phyloP scores from a whole-genome alignment of 2,797 vertebrate genomes.

The Micropoecilia bifurca region DNA sequence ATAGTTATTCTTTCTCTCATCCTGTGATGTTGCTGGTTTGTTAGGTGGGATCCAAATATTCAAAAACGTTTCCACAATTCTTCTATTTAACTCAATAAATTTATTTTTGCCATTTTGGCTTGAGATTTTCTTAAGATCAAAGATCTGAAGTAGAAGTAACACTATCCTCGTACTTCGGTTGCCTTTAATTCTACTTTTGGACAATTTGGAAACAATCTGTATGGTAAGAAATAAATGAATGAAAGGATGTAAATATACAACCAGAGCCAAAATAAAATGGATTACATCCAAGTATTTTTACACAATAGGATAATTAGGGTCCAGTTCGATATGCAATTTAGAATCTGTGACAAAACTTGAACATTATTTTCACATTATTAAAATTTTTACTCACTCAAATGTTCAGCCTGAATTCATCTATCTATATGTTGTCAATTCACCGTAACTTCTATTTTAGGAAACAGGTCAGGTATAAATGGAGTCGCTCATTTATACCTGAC shows the following conservation, averaged over 20 bases:
- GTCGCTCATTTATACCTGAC: not conserved
- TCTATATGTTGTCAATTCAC: not conserved
- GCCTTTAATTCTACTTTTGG: not conserved
- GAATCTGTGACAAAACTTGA: not conserved
- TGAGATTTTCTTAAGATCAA: not conserved
- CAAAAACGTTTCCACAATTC: conserved; percentile 46
- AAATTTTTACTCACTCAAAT: not conserved
- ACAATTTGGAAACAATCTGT: not conserved
- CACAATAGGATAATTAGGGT: not conserved
- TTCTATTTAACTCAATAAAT: conserved; percentile 23
- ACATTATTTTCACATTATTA: not conserved
- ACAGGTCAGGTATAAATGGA: not conserved
- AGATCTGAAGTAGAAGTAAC: not conserved
- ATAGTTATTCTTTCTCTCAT: not conserved
- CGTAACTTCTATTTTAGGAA: not conserved
- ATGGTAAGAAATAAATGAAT: not conserved
- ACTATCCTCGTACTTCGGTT: not conserved
- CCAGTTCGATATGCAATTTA: not conserved
- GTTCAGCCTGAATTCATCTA: not conserved
- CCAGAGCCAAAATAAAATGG: not conserved
- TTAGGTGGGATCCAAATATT: conserved; percentile 29
- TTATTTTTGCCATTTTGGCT: not conserved
- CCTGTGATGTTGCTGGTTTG: conserved; percentile 1
- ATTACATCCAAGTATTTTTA: not conserved
- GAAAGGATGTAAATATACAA: not conserved